Conservation (phyloP, 2,888 invertebrate genomes). For the Xanthia icteritia region DNA sequence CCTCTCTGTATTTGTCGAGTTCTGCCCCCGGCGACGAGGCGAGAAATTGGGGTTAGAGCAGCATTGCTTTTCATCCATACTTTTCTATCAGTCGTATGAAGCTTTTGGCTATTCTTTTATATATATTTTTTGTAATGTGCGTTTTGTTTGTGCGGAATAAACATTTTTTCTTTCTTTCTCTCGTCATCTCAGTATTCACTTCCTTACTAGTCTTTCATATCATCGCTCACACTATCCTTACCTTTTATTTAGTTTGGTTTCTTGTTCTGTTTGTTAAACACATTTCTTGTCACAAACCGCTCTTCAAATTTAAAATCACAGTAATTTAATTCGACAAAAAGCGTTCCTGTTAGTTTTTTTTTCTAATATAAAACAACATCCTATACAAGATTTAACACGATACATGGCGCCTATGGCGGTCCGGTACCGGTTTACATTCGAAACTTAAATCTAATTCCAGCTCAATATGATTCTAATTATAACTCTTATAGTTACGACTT, state of each 20-base stretch:
- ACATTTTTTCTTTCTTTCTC: too few species aligned
- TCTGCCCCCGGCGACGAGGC: too few species aligned
- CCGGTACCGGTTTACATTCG: conserved; percentile 66
- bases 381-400: conserved; percentile 46
- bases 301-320: not conserved
- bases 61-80: too few species aligned
- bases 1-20: too few species aligned
- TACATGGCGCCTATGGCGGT: conserved; percentile 56
- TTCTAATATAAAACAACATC: conserved; percentile 22
- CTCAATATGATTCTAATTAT: conserved; percentile 65
- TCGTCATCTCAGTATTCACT: not conserved
- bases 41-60: not conserved
- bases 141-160: too few species aligned
- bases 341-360: not conserved
- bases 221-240: not conserved
- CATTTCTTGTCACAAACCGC: not conserved
- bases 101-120: too few species aligned
- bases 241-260: not conserved
- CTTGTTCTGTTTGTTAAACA: not conserved
- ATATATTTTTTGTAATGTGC: too few species aligned
- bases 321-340: not conserved
- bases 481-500: conserved; percentile 50
- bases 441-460: conserved; percentile 65
- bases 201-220: not conserved
- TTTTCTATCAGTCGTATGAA: not conserved